Evolutionary conservation across 2,888 invertebrate species (phyloP).

Genomic region (Tortrix viridana): DNA sequence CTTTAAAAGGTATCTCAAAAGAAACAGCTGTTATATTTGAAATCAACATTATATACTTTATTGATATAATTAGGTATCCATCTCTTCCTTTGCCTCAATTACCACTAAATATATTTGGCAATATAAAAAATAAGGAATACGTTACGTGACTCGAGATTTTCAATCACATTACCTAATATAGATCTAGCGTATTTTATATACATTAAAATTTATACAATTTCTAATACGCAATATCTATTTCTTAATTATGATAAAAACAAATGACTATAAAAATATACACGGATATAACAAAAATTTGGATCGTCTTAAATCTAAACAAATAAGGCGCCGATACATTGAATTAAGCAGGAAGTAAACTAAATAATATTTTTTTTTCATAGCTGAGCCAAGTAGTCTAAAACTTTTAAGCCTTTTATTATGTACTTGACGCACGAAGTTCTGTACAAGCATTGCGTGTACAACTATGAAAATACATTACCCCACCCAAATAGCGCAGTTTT

Average conservation of each 20-base stretch:
- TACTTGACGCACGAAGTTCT: too few species aligned
- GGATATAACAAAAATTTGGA: slow-evolving; percentile 58
- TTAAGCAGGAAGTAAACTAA: slow-evolving; percentile 1
- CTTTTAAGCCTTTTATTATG: too few species aligned
- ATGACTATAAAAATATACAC: slow-evolving; percentile 73
- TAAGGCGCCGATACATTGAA: slow-evolving; percentile 13
- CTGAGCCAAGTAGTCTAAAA: too few species aligned
- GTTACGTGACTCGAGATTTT: slow-evolving; percentile 75
- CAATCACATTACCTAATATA: slow-evolving; percentile 72
- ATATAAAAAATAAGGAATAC: slow-evolving; percentile 83
- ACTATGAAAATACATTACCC: neutral
- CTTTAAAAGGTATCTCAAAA: slow-evolving; percentile 43
- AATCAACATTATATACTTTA: slow-evolving; percentile 75
- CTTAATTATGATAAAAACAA: slow-evolving; percentile 60
- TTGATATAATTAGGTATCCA: slow-evolving; percentile 63
- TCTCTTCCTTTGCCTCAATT: slow-evolving; percentile 73
- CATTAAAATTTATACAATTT: slow-evolving; percentile 53
- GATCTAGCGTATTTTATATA: slow-evolving; percentile 47
- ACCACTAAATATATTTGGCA: slow-evolving; percentile 82
- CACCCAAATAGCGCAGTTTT: neutral
- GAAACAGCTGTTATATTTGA: slow-evolving; percentile 63
- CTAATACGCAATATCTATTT: slow-evolving; percentile 55
- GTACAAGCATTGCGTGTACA: too few species aligned
- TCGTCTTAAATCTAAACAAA: slow-evolving; percentile 40
- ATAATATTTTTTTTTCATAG: too few species aligned